Evolutionary conservation across 35 echinoderm and acorn worm species (phyloP), one percentile per base, ranked within the genome.

Genomic region (Apostichopus californicus): DNA sequence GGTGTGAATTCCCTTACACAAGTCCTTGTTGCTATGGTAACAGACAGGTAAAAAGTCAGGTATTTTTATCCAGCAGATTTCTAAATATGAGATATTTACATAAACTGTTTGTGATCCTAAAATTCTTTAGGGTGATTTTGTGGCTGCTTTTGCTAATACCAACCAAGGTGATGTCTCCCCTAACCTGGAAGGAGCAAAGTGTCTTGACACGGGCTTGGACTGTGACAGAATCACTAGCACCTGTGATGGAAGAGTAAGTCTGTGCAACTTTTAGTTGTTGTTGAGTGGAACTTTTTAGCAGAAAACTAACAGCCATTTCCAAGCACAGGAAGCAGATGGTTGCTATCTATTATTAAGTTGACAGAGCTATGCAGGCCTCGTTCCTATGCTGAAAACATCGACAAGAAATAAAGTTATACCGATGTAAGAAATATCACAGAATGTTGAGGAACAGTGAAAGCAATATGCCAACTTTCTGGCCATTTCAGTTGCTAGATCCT

Each of bases 141-240:
- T 99, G 8, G 95, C 97, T 59, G 95, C 88, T 34, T 99, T 99
- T 95, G 86, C 93, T 20, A 96, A 94, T 54, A 93, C 93, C 73
- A 99, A 99, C 71, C 95, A 96, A 55, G 97, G 97, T 66, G 97
- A 99, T 90, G 94, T 95, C 9, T 94, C 93, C 22, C 97, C 97
- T 17, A 96, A 99, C 78, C 87, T 87, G 9, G 70, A 92, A 9
- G 97, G 95, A 55, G 61, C 97, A 17, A 59, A 23, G 54, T 99
- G 97, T 56, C 61, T 99, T 5, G 95, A 99, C 52, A 96, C 93
- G 4, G 97, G 95, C 14, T 59, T 87, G 71, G 54, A 55, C 3
- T 99, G 97, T 92, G 93, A 95, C 52, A 53, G 65, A 58, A 75
- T 87, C 15, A 96, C 93, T 3, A 96, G 95, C 63, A 96, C 91